A percentile compares a stretch with the other conserved stretches of the same genome.
phyloP scores from a whole-genome alignment of 2,888 invertebrate genomes.

The Plutella xylostella region DNA sequence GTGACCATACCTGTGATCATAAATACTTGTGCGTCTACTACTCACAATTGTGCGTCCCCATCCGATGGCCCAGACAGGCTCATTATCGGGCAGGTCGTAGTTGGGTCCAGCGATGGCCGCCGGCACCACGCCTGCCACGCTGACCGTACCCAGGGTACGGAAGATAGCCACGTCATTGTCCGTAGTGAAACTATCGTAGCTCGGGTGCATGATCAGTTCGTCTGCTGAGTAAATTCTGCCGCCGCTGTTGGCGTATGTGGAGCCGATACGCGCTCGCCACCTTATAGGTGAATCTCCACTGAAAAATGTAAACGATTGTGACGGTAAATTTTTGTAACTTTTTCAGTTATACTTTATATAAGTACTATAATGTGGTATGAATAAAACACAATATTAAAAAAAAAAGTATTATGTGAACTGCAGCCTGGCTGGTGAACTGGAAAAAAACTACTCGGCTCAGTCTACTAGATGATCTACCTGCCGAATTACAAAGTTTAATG shows the following conservation, averaged over 20 bases:
- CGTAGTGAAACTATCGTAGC: slow-evolving; percentile 22
- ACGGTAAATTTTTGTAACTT: too few species aligned
- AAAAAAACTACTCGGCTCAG: too few species aligned
- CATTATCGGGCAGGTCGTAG: slow-evolving; percentile 25
- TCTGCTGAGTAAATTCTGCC: slow-evolving; percentile 24
- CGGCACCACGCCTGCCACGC: slow-evolving; percentile 16
- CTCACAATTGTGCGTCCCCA: slow-evolving; percentile 27
- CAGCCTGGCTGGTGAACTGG: too few species aligned
- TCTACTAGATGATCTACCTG: too few species aligned
- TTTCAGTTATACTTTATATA: too few species aligned
- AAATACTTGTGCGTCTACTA: too few species aligned
- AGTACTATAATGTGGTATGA: too few species aligned
- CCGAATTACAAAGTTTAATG: too few species aligned
- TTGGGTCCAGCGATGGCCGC: slow-evolving; percentile 22
- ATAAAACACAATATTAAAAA: too few species aligned
- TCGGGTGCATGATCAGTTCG: slow-evolving; percentile 28
- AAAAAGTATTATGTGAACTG: too few species aligned
- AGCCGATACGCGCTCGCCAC: slow-evolving; percentile 35
- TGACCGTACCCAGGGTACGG: slow-evolving; percentile 23
- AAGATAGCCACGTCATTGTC: slow-evolving; percentile 41
- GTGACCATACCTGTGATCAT: too few species aligned
- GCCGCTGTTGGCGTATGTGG: slow-evolving; percentile 28
- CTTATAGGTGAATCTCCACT: slow-evolving; percentile 12
- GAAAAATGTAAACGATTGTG: too few species aligned
- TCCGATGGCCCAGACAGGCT: slow-evolving; percentile 28